Evolutionary conservation across 2,797 vertebrate genomes (phyloP), one percentile per base, ranked within the genome.

Genomic region (Coilia nasus): DNA sequence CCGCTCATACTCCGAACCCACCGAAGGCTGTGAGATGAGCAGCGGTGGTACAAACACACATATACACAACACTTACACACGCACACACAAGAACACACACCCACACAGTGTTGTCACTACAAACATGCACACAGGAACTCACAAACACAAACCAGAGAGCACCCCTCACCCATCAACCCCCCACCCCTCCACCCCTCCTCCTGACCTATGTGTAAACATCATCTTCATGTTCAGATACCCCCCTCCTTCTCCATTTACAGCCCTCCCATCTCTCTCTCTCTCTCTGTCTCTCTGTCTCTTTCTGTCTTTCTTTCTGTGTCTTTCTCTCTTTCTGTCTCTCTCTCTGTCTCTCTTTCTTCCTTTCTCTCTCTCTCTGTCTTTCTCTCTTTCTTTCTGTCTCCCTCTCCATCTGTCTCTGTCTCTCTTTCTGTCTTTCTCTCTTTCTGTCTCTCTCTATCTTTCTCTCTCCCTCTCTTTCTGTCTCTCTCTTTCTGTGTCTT

Each of bases 1-100:
- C 90, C 88, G 92, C 91, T 91, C 92, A 93, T 93, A 92, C 88
- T 91, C 31, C 15, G 71, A 94, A 91, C 93, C 91, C 89, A 92
- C 92, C 90, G 90, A 90, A 91, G 89, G 89, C 88, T 93, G 92
- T 86, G 87, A 93, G 92, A 94, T 89, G 80, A 93, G 88, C 90
- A 91, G 91, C 91, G 91, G 90, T 81, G 82, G 85, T 41, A 17
- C 35, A 15, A 78, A 78, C 31, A 41, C 12, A 19, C 31, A 41
- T 28, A 71, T n/a, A 71, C 28, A 75, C 67, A 75, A 75, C 67
- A 75, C 64, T 31, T 17, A 35, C 67, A 67, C 64, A 67, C 64
- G 14, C 25, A 67, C 23, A 67, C 60, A 64, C 60, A 64, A 17
- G 25, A n/a, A 64, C 60, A 64, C 94, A 92, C 85, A 90, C 94